Percentiles rank a stretch among this genome's conserved stretches.
These are phyloP conservation scores for Felis chaus DNA, from an alignment of 2,113 vertebrate species.

Conservation along the genomic window DNA sequence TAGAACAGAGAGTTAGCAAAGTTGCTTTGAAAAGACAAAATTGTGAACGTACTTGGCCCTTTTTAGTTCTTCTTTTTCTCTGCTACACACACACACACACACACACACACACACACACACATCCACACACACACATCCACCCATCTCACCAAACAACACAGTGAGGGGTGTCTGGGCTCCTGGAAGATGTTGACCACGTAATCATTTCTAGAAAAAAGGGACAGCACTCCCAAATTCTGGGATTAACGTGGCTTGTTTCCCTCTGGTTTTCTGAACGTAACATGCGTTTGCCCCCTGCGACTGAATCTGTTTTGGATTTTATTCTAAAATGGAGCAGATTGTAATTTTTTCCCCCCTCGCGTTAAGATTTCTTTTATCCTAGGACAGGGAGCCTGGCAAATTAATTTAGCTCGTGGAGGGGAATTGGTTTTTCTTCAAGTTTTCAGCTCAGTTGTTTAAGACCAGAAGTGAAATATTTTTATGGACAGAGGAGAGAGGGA, in stretches of 20 bases:
- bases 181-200: neutral
- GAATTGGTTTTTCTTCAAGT: slow-evolving; percentile 16
- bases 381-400: slow-evolving; percentile 41
- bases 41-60: neutral
- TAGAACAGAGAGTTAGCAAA: neutral
- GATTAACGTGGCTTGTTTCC: neutral
- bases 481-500: neutral
- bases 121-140: no score
- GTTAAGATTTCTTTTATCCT: slow-evolving; percentile 53
- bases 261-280: neutral
- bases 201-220: neutral
- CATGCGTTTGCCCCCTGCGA: neutral
- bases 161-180: neutral
- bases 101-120: no score
- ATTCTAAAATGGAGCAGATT: slow-evolving; percentile 59
- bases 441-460: slow-evolving; percentile 56
- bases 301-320: slow-evolving; percentile 65
- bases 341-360: neutral
- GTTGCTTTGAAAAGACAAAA: slow-evolving; percentile 41
- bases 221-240: neutral
- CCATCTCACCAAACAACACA: neutral
- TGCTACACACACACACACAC: neutral
- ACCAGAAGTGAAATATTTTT: slow-evolving; percentile 56
- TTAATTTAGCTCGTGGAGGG: slow-evolving; percentile 22
- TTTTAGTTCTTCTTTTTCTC: neutral